Conservation (phyloP, 2,888 invertebrate species). For the Stegophylla sp. region DNA sequence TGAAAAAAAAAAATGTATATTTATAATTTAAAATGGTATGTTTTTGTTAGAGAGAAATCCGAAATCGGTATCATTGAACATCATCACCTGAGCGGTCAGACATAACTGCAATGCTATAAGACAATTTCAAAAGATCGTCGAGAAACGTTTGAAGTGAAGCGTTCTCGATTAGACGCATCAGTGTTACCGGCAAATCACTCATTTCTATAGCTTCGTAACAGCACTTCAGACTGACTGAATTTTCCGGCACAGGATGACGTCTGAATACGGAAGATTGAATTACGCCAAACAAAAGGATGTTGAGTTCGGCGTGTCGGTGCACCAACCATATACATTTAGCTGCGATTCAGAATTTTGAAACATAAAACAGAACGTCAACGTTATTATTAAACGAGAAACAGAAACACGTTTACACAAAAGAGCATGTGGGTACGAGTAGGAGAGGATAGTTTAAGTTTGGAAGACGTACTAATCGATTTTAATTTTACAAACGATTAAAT, state of each 20-base stretch:
- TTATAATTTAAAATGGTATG: no score
- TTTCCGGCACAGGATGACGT: slow-evolving; percentile 28
- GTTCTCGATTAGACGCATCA: slow-evolving; percentile 1
- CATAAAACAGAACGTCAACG: not conserved
- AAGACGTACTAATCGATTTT: no score
- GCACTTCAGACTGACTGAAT: not conserved
- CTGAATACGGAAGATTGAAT: slow-evolving; percentile 38
- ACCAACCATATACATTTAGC: slow-evolving; percentile 37
- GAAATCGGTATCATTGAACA: not conserved
- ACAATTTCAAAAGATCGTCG: slow-evolving; percentile 24
- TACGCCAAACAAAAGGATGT: slow-evolving; percentile 14
- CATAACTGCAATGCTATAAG: not conserved
- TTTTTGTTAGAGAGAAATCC: no score
- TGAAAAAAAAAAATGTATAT: no score
- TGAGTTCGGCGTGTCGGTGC: slow-evolving; percentile 11
- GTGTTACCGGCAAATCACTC: slow-evolving; percentile 19
- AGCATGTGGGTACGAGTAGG: no score
- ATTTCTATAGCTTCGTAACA: slow-evolving; percentile 34
- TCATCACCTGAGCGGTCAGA: slow-evolving; percentile 27
- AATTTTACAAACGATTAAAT: no score
- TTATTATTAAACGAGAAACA: no score
- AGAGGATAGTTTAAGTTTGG: no score
- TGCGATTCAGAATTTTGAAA: not conserved
- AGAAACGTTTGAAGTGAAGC: slow-evolving; percentile 16
- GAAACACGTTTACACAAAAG: no score